phyloP scores from a whole-genome alignment of 2,113 vertebrate genomes.

The Hypocryptadius cinnamomeus region DNA sequence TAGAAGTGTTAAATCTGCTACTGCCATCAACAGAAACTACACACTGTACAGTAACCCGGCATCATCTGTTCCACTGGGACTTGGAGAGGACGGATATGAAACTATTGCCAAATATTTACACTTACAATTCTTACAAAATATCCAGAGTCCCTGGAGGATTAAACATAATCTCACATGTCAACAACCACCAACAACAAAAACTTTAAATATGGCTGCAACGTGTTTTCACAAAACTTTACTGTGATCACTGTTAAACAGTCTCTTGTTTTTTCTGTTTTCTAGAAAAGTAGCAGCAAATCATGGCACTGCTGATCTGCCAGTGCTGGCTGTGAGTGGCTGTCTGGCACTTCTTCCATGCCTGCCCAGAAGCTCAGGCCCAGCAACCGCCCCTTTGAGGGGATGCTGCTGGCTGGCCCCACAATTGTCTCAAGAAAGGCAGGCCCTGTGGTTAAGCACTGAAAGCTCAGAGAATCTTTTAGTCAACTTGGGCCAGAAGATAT shows the following conservation, averaged over 20 bases:
- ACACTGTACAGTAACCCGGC: neutral
- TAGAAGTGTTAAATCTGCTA: conserved; percentile 35
- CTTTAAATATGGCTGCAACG: neutral
- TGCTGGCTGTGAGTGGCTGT: neutral
- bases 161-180: conserved; percentile 56
- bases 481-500: neutral
- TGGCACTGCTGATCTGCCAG: neutral
- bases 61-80: conserved; percentile 7
- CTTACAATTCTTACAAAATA: conserved; percentile 60
- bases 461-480: neutral
- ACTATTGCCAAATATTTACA: conserved; percentile 60
- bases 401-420: neutral
- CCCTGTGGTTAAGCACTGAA: neutral
- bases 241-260: neutral
- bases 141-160: conserved; percentile 29
- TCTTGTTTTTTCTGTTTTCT: neutral
- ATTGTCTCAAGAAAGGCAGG: neutral
- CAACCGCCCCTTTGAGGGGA: neutral
- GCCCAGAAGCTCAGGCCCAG: neutral
- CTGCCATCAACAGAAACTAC: conserved; percentile 5
- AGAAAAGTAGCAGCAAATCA: neutral
- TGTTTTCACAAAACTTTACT: conserved; percentile 6
- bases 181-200: conserved; percentile 21
- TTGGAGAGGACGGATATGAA: neutral
- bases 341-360: neutral